Percentiles rank a stretch among this genome's conserved stretches.
phyloP scores from a whole-genome alignment of 2,888 invertebrate species.

The Acheta domesticus region DNA sequence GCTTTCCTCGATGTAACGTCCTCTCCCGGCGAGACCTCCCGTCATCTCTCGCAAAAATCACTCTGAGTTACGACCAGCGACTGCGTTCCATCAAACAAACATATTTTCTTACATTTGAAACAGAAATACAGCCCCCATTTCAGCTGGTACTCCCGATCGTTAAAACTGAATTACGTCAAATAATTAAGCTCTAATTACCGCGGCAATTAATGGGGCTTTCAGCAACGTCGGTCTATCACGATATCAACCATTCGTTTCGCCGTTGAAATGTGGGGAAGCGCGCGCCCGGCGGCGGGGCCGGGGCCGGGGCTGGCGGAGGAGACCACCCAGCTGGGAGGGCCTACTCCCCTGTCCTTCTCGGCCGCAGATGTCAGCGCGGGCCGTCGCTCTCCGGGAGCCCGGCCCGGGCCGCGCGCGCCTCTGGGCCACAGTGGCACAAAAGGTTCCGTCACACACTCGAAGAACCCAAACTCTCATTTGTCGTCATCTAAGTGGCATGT shows the following conservation, averaged over 20 bases:
- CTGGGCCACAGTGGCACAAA: too few species aligned
- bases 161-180: conserved; percentile 18
- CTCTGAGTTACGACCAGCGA: not conserved
- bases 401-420: too few species aligned
- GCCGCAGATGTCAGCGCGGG: too few species aligned
- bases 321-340: not conserved
- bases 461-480: too few species aligned
- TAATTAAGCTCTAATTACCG: conserved; percentile 18
- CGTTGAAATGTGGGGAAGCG: conserved; percentile 7
- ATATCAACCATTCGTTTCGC: not conserved
- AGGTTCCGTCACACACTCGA: too few species aligned
- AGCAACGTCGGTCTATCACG: conserved; percentile 18
- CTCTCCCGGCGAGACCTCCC: not conserved
- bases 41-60: not conserved
- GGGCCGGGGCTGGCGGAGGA: not conserved
- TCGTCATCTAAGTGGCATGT: too few species aligned
- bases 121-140: not conserved
- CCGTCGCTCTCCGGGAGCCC: too few species aligned
- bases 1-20: too few species aligned
- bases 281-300: not conserved
- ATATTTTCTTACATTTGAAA: conserved; percentile 18
- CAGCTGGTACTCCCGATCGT: not conserved
- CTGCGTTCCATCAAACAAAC: not conserved
- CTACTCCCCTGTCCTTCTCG: too few species aligned
- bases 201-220: conserved; percentile 1